Evolutionary conservation across 53 echinoderm and acorn worm species (phyloP), one percentile per base, ranked within the genome.

Genomic region (Actinopyga echinites): DNA sequence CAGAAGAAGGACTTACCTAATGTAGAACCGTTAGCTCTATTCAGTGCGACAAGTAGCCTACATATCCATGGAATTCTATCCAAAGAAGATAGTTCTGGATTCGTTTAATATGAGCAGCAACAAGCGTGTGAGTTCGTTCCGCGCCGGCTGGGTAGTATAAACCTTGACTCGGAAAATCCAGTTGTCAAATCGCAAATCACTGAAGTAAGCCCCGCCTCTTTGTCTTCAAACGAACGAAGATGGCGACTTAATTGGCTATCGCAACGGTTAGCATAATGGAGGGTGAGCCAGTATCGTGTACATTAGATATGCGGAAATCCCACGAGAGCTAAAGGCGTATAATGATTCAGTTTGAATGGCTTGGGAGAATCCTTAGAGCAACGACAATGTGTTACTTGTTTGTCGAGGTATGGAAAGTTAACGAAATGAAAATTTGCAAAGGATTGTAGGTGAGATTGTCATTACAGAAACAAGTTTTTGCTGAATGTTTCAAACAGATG

Each of bases 231-330:
- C 32, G 30, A 55, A 56, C 77, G 77, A 77, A 54, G 32, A 77
- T 77, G 77, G 77, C 56, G 77, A 77, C 77, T 77, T 77, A 77
- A 77, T 77, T 77, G 77, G 77, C 77, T 77, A 77, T 77, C 54
- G 54, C 77, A 52, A 77, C 77, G 28, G 77, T 31, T 28, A 56
- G 54, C 53, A 77, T 30, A 77, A 77, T 77, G 77, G 77, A 55
- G 77, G 77, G 26, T 54, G 56, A 77, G 56, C 77, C 49, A 49
- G 17, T 49, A 49, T 49, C 43, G 71, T 71, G 38, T 42, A 28
- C 71, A 71, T 71, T 71, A 71, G 25, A 71, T 71, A 71, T 71
- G 71, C 71, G 44, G 71, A 71, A 71, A 71, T 71, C 71, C 71
- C 71, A 17, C 40, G 44, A 71, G 71, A 71, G 71, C 40, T 23